These are phyloP conservation scores for Sceliomorpha sp. DNA, from an alignment of 2,888 invertebrate genomes.

Conservation along the genomic window DNA sequence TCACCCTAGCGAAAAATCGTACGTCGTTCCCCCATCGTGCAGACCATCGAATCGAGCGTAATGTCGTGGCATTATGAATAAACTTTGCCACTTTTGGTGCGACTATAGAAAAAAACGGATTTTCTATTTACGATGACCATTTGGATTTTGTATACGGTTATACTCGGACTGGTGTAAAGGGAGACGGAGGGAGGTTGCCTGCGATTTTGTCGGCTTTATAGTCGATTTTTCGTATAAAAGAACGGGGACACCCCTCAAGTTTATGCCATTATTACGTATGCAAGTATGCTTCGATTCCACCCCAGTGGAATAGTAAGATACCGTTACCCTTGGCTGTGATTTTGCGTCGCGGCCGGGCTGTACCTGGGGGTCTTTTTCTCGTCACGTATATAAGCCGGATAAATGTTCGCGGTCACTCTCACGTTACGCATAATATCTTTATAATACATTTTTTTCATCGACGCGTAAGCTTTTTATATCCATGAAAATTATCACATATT, in stretches of 20 bases:
- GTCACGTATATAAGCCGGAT: slow-evolving; percentile 40
- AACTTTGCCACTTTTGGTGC: slow-evolving; percentile 65
- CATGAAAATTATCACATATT: neutral
- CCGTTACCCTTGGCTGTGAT: slow-evolving; percentile 53
- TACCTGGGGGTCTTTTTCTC: slow-evolving; percentile 54
- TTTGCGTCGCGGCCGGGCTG: slow-evolving; percentile 20
- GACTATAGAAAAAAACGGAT: slow-evolving; percentile 68
- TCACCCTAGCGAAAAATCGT: slow-evolving; percentile 57
- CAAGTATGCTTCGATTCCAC: slow-evolving; percentile 68
- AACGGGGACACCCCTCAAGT: slow-evolving; percentile 70
- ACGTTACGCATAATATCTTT: slow-evolving; percentile 25
- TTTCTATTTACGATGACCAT: slow-evolving; percentile 78
- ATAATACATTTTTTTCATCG: slow-evolving; percentile 23
- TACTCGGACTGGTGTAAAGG: slow-evolving; percentile 36
- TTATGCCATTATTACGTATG: slow-evolving; percentile 76
- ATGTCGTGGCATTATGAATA: slow-evolving; percentile 63
- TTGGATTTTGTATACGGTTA: slow-evolving; percentile 68
- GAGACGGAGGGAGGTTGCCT: slow-evolving; percentile 58
- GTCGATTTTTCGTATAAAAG: slow-evolving; percentile 72
- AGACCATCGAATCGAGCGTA: slow-evolving; percentile 51
- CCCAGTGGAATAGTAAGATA: slow-evolving; percentile 62
- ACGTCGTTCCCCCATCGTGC: slow-evolving; percentile 39
- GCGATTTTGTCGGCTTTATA: slow-evolving; percentile 73
- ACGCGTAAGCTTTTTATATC: slow-evolving; percentile 17
- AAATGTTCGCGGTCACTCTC: slow-evolving; percentile 47